Evolutionary conservation across 2,113 vertebrate species (phyloP), one percentile per base, ranked within the genome.

Genomic region (Camarhynchus parvulus): DNA sequence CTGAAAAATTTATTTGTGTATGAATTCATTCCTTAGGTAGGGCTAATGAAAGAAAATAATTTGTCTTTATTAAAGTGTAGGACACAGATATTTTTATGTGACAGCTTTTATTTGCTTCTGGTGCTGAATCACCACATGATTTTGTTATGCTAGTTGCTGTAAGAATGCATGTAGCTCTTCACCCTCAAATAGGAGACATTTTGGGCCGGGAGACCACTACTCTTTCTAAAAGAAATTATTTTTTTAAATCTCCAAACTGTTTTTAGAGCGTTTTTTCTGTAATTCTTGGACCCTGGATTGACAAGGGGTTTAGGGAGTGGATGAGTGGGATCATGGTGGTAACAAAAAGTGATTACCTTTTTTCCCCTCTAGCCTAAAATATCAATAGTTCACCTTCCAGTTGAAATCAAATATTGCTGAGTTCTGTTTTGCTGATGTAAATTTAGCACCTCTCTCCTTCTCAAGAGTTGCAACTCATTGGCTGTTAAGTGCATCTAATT

Each of bases 301-400:
- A 12, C 1, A 3, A 4, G 8, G 5, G 11, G 8, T 53, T 4
- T 81, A n/a, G 21, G 27, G 12, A 53, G 21, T 47, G 6, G 27
- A 31, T 12, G 15, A 25, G 7, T 20, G 15, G 9, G 12, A 47
- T 83, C 52, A 37, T 37, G 3, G 10, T 75, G 11, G 5, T 64
- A 46, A 63, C 4, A 42, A 79, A 75, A 90, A 35, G 4, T 0
- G 0, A 13, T 44, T 42, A 50, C 0, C 2, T 66, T 35, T 82
- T 78, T 56, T 10, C 5, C 5, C 3, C 13, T 84, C 10, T 4
- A 84, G 42, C 18, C 56, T 67, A 55, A 77, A 68, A 62, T 50
- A 75, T 18, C 15, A 33, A 1, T 61, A 61, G 59, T 95, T 89
- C 31, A 84, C 15, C 42, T 85, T 83, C 5, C 41, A 12, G 13